Base-by-base conservation (phyloP, 1,140 invertebrate genomes). In the Scaptomyza montana region DNA sequence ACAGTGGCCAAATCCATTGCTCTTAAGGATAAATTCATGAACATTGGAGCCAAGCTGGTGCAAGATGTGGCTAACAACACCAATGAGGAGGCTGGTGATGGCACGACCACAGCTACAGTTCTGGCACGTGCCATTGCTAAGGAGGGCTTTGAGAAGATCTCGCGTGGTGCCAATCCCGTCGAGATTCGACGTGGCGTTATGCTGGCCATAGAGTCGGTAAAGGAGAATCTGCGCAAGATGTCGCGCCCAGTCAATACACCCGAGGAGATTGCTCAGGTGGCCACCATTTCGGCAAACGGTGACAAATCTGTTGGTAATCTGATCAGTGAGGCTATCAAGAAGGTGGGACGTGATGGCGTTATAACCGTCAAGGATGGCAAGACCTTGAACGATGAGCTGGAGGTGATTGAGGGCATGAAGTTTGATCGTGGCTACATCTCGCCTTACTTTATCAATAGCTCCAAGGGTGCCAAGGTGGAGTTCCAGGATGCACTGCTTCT, bases 351-450 rank as follows among this genome's bases (percentile, higher is more conserved):
- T 70, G 98, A 99, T 90, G 99, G 99, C 51, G 99, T 99, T 1
- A 99, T 99, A 50, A 99, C 99, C 9, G 99, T 99, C 0, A 99
- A 99, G 93, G 99, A 99, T 93, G 99, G 99, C 19, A 99, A 99
- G 93, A 99, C 98, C 0, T 93, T 99, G 25, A 94, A 93, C 68
- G 99, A 99, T 93, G 99, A 99, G 92, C 93, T 99, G 7, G 98
- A 99, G 93, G 86, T 98, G 8, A 99, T 99, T 92, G 98, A 99
- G 93, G 99, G 99, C 82, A 98, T 99, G 97, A 99, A 99, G 93
- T 99, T 99, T 93, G 99, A 99, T 91, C 94, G 99, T 73, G 99
- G 99, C 66, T 99, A 99, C 92, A 99, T 99, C 92, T 99, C 99
- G 47, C 99, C 99, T 10, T 99, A 99, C 92, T 99, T 99, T 92